Base-by-base conservation (phyloP, 2,888 invertebrate species). In the Brenthis daphne region DNA sequence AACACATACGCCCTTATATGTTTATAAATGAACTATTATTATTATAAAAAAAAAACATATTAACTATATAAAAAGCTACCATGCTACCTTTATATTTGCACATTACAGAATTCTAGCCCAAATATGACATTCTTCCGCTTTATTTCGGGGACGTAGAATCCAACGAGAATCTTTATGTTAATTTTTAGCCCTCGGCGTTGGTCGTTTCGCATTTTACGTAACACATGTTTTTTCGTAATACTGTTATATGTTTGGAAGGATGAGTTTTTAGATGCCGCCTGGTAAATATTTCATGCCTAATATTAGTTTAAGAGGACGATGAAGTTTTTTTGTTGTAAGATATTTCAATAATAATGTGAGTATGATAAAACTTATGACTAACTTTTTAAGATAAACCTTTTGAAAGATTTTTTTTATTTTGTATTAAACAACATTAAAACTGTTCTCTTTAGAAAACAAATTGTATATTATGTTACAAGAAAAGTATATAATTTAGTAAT, bases 141-240 rank as follows among this genome's bases (percentile, higher is more conserved):
- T 72, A 70, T 70, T 68, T 58, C 60, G 55, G 58, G 67, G 57
- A 69, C 55, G 68, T 64, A 68, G 68, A 70, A 64, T 67, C 65
- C 63, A 57, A 56, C 16, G 37, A 58, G 66, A 66, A 68, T 68
- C 72, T 70, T 73, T 73, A 73, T 73, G 72, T 73, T 68, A 73
- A 73, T 73, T 61, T 66, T 14, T 64, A 48, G 68, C 68, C 70
- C 70, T 55, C 65, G 70, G 70, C 72, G 57, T 37, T 73, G 66
- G 64, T 70, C 70, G 70, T 70, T 68, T 72, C 68, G 72, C 68
- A 65, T 68, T 72, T 61, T 70, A 65, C 68, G 65, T 68, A 57
- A 70, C 61, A 70, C 48, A 69, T 64, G 51, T 69, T 65, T 50
- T 63, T 63, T 63, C 63, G 53, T 63, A 53, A 53, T 50, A 60